Evolutionary conservation across 2,888 invertebrate genomes (phyloP).

Genomic region (Physocephala rufipes): DNA sequence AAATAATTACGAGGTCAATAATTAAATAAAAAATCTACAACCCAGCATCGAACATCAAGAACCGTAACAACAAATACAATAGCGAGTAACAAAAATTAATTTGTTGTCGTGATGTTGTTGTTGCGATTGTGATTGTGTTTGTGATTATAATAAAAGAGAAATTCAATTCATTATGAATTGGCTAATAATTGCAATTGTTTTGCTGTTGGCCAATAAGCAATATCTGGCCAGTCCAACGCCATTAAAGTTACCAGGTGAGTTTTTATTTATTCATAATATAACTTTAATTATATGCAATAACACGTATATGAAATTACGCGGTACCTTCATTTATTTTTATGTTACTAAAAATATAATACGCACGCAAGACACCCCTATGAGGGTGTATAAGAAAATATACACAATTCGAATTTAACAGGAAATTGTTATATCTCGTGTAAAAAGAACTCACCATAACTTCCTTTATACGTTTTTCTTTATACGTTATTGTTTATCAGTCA

Average conservation of each 20-base stretch:
- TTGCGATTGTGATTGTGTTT: neutral
- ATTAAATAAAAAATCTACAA: neutral
- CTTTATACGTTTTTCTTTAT: too few species aligned
- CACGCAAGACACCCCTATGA: too few species aligned
- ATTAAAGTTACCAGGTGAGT: conserved; percentile 63
- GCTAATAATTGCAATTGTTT: conserved; percentile 63
- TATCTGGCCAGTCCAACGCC: conserved; percentile 65
- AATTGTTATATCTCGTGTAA: too few species aligned
- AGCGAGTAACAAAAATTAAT: neutral
- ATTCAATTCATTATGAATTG: conserved; percentile 60
- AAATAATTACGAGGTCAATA: conserved; percentile 17
- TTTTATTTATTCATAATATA: neutral
- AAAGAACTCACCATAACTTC: too few species aligned
- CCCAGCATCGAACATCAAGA: conserved; percentile 1
- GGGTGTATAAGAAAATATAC: too few species aligned
- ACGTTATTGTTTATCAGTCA: too few species aligned
- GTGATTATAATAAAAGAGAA: neutral
- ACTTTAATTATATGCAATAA: too few species aligned
- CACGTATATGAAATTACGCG: too few species aligned
- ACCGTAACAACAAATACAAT: neutral
- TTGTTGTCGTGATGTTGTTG: neutral
- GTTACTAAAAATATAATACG: too few species aligned
- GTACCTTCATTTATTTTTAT: too few species aligned
- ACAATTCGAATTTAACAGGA: too few species aligned
- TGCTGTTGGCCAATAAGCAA: conserved; percentile 62